Evolutionary conservation across 2,113 vertebrate species (phyloP).

Genomic region (Menura novaehollandiae): DNA sequence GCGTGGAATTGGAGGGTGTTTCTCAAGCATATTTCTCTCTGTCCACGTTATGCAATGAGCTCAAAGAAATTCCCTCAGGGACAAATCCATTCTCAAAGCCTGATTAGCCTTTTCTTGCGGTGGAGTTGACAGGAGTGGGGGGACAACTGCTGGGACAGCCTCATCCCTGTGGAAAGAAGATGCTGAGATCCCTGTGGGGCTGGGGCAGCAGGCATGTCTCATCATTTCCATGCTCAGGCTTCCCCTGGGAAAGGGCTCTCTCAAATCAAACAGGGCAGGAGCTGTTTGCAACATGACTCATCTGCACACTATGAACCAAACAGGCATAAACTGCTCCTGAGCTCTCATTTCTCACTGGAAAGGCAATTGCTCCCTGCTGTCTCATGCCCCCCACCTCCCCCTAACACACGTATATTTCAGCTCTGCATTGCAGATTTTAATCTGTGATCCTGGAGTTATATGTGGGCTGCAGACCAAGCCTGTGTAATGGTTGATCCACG

Average conservation of each 20-base stretch:
- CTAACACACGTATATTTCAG: neutral
- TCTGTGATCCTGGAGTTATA: neutral
- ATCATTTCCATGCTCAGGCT: neutral
- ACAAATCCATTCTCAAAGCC: neutral
- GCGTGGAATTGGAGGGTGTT: neutral
- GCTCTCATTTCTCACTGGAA: neutral
- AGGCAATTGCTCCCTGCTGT: neutral
- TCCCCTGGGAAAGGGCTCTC: neutral
- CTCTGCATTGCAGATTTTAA: neutral
- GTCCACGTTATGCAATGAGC: neutral
- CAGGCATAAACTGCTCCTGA: conserved; percentile 41
- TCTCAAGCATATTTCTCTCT: neutral
- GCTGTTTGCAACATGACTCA: conserved; percentile 2
- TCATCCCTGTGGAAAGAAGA: neutral
- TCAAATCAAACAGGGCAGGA: neutral
- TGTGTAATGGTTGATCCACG: neutral
- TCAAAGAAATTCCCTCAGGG: neutral
- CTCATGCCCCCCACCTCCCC: neutral
- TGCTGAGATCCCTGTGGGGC: neutral
- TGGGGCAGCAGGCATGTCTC: neutral
- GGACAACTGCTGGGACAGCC: neutral
- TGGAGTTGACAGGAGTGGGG: neutral
- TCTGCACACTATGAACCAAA: neutral
- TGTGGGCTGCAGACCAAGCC: neutral
- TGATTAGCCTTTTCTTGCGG: neutral